phyloP scores from a whole-genome alignment of 2,113 vertebrate species.

The Scartelaos histophorus region DNA sequence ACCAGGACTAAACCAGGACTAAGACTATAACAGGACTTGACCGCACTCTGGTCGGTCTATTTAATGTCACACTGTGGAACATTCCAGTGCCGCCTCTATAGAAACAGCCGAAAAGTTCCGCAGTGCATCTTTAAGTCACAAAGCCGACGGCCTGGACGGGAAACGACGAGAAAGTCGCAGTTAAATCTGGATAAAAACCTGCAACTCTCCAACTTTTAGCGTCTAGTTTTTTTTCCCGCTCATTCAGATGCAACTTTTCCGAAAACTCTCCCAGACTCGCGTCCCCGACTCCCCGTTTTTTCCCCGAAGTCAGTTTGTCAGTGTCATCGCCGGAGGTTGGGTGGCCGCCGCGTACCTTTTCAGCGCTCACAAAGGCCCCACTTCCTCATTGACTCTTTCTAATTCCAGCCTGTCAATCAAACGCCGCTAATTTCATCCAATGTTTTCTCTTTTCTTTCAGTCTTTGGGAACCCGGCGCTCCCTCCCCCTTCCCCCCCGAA shows the following conservation, averaged over 20 bases:
- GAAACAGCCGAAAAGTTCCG: too few relatives aligned
- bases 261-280: background rate
- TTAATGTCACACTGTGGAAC: too few relatives aligned
- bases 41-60: too few relatives aligned
- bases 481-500: background rate
- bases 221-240: too few relatives aligned
- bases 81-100: too few relatives aligned
- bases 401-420: constrained; percentile 73
- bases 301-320: constrained; percentile 64
- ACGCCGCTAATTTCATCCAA: constrained; percentile 63
- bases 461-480: constrained; percentile 57
- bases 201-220: too few relatives aligned
- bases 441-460: constrained; percentile 50
- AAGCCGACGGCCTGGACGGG: too few relatives aligned
- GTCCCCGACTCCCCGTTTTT: constrained; percentile 14
- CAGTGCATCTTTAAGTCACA: too few relatives aligned
- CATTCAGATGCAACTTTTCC: background rate
- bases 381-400: constrained; percentile 74
- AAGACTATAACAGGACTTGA: too few relatives aligned
- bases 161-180: too few relatives aligned
- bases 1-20: too few relatives aligned
- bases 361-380: constrained; percentile 68
- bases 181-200: too few relatives aligned
- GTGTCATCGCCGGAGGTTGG: constrained; percentile 61
- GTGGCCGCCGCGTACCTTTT: constrained; percentile 60